Evolutionary conservation across 2,113 vertebrate species (phyloP), one percentile per base, ranked within the genome.

Genomic region (Brienomyrus brachyistius): DNA sequence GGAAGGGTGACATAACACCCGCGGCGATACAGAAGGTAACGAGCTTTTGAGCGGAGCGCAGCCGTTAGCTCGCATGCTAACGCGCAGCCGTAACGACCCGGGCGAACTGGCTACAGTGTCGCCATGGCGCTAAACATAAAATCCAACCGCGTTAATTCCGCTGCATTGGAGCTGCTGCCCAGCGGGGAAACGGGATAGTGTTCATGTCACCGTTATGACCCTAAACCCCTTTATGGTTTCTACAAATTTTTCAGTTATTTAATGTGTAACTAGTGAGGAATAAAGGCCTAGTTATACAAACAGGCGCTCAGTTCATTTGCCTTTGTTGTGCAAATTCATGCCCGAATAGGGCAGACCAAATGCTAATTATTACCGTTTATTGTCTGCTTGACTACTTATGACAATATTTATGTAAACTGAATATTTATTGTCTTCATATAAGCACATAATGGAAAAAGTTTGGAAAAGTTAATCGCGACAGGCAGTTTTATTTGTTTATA

Each of bases 11-110:
- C 92, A 98, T 99, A 91, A 98, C 98, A 86, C 97, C 98, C 89
- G 98, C 98, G 27, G 97, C 97, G 77, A 99, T 99, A 91, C 98
- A 99, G 94, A 99, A 99, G 98, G 98, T 98, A 96, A 97, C 91
- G 91, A 91, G 92, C 90, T 86, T 92, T 91, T 90, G 91, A 90
- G 83, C 19, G 43, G 90, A 92, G 91, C 91, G 92, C 93, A 93
- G 94, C 52, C 93, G 93, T 92, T 92, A 52, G 90, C 23, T 23
- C 90, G 92, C 35, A 45, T 51, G 86, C 54, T 47, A 91, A 91
- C 93, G 74, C 74, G 74, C 74, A 35, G 74, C 62, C 31, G 74
- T 80, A 80, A 19, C 74, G 74, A 92, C 90, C 87, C 90, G 83
- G 31, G 52, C 56, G 21, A 88, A 66, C 56, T 47, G 59, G 31